Conservation (phyloP, 2,888 invertebrate genomes). For the Dryomyza anilis region DNA sequence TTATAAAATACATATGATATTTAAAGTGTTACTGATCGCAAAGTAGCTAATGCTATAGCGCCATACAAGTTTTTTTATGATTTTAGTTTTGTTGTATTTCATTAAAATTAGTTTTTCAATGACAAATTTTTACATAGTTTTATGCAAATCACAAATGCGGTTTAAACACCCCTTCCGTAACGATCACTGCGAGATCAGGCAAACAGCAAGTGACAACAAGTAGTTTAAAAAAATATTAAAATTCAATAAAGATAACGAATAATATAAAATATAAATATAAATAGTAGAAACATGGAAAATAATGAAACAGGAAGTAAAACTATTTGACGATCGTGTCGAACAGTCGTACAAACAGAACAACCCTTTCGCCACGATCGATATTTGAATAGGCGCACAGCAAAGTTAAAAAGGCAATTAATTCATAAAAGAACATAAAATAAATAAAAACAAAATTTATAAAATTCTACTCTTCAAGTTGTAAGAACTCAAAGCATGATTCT, state of each 20-base stretch:
- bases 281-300: background rate
- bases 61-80: background rate
- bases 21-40: too few species aligned
- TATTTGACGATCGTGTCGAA: background rate
- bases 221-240: background rate
- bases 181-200: conserved; percentile 42
- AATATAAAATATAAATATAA: background rate
- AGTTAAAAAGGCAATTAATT: background rate
- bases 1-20: background rate
- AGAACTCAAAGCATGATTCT: background rate
- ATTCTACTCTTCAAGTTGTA: too few species aligned
- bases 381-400: conserved; percentile 48
- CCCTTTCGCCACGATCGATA: conserved; percentile 1
- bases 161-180: conserved; percentile 41
- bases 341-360: background rate
- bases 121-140: background rate
- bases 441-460: too few species aligned
- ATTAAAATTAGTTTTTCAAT: background rate
- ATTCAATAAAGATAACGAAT: background rate
- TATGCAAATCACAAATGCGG: background rate
- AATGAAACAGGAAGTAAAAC: background rate
- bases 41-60: too few species aligned
- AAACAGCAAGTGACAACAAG: conserved; percentile 36
- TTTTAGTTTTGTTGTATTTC: background rate
- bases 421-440: background rate